Evolutionary conservation across 2,888 invertebrate species (phyloP).

Genomic region (Molorchus minor): DNA sequence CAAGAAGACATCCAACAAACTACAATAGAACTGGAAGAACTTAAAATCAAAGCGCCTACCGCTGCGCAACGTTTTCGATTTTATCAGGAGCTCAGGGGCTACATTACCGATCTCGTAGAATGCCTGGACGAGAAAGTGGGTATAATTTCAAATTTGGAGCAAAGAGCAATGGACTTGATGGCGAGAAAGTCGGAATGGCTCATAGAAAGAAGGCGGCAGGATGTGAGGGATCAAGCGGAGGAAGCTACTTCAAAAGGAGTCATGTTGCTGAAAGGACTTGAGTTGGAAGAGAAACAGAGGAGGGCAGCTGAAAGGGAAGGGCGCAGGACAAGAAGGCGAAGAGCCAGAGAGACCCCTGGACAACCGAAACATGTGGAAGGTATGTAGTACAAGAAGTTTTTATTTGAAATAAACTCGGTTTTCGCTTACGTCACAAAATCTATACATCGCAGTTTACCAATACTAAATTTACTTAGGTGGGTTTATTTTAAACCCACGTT

Average conservation of each 20-base stretch:
- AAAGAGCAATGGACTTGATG: constrained; percentile 77
- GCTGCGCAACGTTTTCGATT: constrained; percentile 88
- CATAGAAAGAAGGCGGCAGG: constrained; percentile 85
- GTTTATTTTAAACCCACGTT: too few species aligned
- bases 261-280: constrained; percentile 61
- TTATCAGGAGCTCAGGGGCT: constrained; percentile 93
- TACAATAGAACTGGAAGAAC: constrained; percentile 65
- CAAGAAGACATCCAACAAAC: constrained; percentile 58
- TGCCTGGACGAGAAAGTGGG: constrained; percentile 95
- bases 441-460: too few species aligned
- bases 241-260: constrained; percentile 75
- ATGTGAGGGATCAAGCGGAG: constrained; percentile 93
- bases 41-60: constrained; percentile 67
- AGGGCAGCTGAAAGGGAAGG: constrained; percentile 93
- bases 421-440: too few species aligned
- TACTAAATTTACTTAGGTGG: too few species aligned
- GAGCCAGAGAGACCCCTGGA: constrained; percentile 77
- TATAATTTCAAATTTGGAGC: constrained; percentile 80
- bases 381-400: too few species aligned
- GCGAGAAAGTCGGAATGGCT: constrained; percentile 79
- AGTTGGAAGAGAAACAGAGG: constrained; percentile 77
- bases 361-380: constrained; percentile 80
- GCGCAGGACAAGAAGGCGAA: constrained; percentile 83
- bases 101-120: constrained; percentile 95
- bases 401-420: too few species aligned